Evolutionary conservation across 1,140 invertebrate species (phyloP), one percentile per base, ranked within the genome.

Genomic region (Anthonomus grandis): DNA sequence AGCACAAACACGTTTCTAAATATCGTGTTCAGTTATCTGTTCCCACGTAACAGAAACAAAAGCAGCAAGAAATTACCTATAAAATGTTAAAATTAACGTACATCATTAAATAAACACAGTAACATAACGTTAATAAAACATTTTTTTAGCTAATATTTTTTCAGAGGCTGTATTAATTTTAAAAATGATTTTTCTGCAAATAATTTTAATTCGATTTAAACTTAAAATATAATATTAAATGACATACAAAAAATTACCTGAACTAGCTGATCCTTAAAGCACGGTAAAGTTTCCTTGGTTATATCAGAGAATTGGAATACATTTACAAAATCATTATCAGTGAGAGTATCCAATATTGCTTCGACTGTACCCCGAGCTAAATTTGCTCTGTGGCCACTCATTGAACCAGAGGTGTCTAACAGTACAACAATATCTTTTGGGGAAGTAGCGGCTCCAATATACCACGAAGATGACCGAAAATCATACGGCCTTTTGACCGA

Each of bases 251-350:
- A 23, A 41, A 25, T 46, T 72, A 88, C 86, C 78, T 89, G 83
- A 15, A 95, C 89, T 53, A 97, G 79, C 41, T 86, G 86, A 65
- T 93, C 88, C 66, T 88, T 89, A 68, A 93, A 96, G 67, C 93
- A 97, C 0, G 84, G 81, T 24, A 93, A 84, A 10, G 91, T 82
- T 60, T 91, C 85, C 38, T 85, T 82, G 0, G 86, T 85, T 0
- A 76, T 78, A 27, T 90, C 86, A 17, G 85, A 85, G 68, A 92
- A 93, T 51, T 86, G 84, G 64, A 93, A 91, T 13, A 99, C 84
- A 70, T 97, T 97, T 27, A 99, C 93, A 71, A 90, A 98, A 74
- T 99, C 97, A 71, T 99, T 89, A 48, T 97, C 91, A 5, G 89
- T 92, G 0, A 99, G 80, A 0, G 96, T 98, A 50, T 98, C 93